Conservation (phyloP, 2,888 invertebrate species). For the Eumacrocentrus americanus region DNA sequence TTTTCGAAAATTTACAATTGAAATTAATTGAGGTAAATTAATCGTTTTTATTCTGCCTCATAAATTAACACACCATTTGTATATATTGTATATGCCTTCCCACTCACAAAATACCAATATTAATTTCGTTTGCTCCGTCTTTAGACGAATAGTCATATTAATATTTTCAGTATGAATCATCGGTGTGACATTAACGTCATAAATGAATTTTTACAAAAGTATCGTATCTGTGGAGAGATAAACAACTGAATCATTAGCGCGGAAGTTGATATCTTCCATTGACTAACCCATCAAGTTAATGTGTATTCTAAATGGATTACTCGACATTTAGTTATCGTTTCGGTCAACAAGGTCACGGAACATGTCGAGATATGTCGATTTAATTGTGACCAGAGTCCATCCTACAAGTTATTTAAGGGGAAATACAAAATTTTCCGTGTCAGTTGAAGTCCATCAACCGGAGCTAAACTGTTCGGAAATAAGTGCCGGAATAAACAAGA, state of each 20-base stretch:
- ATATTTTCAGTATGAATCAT: too few species aligned
- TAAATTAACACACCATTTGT: not conserved
- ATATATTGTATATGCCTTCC: not conserved
- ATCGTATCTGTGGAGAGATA: not conserved
- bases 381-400: not conserved
- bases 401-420: not conserved
- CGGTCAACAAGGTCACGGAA: not conserved
- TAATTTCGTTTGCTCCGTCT: too few species aligned
- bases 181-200: too few species aligned
- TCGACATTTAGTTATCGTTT: not conserved
- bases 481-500: too few species aligned
- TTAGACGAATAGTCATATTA: too few species aligned
- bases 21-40: not conserved
- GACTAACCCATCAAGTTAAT: too few species aligned
- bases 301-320: not conserved
- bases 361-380: not conserved
- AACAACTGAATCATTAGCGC: too few species aligned
- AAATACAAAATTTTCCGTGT: not conserved
- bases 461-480: not conserved
- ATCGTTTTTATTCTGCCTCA: not conserved
- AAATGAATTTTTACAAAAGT: not conserved
- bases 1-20: not conserved
- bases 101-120: not conserved
- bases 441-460: not conserved
- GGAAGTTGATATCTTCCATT: too few species aligned